Evolutionary conservation across 1,140 invertebrate genomes (phyloP).

Genomic region (Sinella curviseta): DNA sequence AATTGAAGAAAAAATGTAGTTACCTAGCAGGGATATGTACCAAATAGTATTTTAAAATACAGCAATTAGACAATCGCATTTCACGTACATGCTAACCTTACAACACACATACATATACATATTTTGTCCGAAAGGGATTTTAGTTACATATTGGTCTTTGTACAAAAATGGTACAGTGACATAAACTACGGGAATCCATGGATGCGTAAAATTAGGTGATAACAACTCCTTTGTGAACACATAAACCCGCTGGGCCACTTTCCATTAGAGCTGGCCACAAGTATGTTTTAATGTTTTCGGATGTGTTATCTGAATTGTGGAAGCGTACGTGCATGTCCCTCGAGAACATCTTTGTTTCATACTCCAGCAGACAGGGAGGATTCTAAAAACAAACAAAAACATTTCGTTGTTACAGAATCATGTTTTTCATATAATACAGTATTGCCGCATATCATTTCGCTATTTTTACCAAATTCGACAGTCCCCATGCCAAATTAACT

Average conservation of each 20-base stretch:
- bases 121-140: no score
- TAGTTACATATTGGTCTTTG: no score
- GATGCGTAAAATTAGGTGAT: conserved; percentile 61
- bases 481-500: conserved; percentile 68
- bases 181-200: neutral
- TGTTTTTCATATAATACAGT: neutral
- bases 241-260: conserved; percentile 61
- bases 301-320: conserved; percentile 64
- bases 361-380: conserved; percentile 60
- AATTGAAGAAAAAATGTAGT: no score
- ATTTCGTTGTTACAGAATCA: neutral
- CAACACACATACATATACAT: no score
- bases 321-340: conserved; percentile 66
- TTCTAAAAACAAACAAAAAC: conserved; percentile 55
- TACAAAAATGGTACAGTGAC: neutral
- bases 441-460: no score
- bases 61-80: no score
- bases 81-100: no score
- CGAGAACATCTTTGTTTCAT: conserved; percentile 62
- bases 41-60: no score
- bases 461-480: conserved; percentile 61
- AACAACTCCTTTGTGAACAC: conserved; percentile 71
- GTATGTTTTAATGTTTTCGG: conserved; percentile 64
- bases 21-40: no score
- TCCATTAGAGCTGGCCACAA: conserved; percentile 72